Conservation (phyloP, 1,140 invertebrate genomes). For the Drosophila ogumai region DNA sequence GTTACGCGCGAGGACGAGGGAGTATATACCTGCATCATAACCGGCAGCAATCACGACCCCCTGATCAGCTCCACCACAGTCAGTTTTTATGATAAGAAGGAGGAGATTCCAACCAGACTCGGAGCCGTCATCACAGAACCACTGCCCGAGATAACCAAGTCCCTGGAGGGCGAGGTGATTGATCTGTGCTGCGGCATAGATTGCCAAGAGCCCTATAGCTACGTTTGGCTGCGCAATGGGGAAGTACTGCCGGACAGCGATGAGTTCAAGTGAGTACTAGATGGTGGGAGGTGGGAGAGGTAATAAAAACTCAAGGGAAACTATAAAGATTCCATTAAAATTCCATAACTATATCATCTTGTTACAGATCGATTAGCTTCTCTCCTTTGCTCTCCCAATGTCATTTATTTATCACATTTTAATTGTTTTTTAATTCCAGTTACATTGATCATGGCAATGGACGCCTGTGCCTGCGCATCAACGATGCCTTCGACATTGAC, state of each 20-base stretch:
- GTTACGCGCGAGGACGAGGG: conserved; percentile 86
- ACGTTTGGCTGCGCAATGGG: conserved; percentile 90
- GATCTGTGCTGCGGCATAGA: conserved; percentile 86
- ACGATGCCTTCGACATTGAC: conserved; percentile 89
- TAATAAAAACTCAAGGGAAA: not conserved
- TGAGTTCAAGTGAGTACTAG: conserved; percentile 85
- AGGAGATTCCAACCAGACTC: conserved; percentile 12
- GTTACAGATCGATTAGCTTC: not conserved
- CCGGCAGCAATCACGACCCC: conserved; percentile 86
- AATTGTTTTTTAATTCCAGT: conserved; percentile 64
- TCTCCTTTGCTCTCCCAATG: not conserved
- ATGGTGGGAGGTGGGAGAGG: not conserved
- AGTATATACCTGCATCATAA: conserved; percentile 90
- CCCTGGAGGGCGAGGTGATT: conserved; percentile 87
- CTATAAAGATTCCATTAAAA: not conserved
- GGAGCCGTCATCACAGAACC: conserved; percentile 54
- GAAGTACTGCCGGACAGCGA: conserved; percentile 88
- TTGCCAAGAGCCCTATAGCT: conserved; percentile 87
- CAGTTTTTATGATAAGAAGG: conserved; percentile 43
- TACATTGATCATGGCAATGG: conserved; percentile 88
- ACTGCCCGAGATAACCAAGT: conserved; percentile 74
- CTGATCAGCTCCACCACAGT: conserved; percentile 65
- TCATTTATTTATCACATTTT: conserved; percentile 1
- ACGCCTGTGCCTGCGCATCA: conserved; percentile 87
- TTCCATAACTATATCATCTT: not conserved